Conservation (phyloP, 1,140 invertebrate species). For the Drosophila tani region DNA sequence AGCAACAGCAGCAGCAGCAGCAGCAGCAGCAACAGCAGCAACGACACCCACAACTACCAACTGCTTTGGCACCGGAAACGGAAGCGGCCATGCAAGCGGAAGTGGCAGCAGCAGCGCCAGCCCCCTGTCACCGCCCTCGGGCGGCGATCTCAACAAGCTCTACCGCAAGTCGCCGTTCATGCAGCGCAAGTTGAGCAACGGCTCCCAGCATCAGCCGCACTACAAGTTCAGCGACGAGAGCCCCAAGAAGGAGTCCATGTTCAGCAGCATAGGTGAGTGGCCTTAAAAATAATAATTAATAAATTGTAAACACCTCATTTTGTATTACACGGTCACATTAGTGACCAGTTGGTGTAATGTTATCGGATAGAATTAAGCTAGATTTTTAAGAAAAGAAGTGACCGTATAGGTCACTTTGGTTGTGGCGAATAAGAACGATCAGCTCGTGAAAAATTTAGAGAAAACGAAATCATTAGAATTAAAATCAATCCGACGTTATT, state of each 20-base stretch:
- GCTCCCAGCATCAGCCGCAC: constrained; percentile 40
- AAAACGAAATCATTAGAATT: too few relatives aligned
- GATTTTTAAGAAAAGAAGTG: too few relatives aligned
- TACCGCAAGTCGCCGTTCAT: constrained; percentile 83
- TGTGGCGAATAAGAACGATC: too few relatives aligned
- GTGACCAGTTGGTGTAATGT: too few relatives aligned
- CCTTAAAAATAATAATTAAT: not conserved
- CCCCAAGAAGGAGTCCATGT: constrained; percentile 82
- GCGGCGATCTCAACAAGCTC: constrained; percentile 63
- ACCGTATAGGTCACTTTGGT: too few relatives aligned
- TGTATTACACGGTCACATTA: too few relatives aligned
- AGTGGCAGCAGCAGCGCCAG: constrained; percentile 32
- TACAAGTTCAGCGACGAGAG: constrained; percentile 73
- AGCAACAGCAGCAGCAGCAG: constrained; percentile 45
- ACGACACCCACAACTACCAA: constrained; percentile 40
- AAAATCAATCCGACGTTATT: too few relatives aligned
- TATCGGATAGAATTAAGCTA: too few relatives aligned
- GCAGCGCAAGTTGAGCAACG: constrained; percentile 80
- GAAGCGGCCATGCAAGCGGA: constrained; percentile 26
- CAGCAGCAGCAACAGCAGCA: constrained; percentile 41
- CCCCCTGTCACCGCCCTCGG: constrained; percentile 40
- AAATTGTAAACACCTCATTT: too few relatives aligned
- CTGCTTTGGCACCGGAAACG: constrained; percentile 48
- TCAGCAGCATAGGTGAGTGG: constrained; percentile 74
- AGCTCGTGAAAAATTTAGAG: too few relatives aligned